These are phyloP conservation scores for Pangasius djambal DNA, from an alignment of 2,797 vertebrate genomes.

Conservation along the genomic window DNA sequence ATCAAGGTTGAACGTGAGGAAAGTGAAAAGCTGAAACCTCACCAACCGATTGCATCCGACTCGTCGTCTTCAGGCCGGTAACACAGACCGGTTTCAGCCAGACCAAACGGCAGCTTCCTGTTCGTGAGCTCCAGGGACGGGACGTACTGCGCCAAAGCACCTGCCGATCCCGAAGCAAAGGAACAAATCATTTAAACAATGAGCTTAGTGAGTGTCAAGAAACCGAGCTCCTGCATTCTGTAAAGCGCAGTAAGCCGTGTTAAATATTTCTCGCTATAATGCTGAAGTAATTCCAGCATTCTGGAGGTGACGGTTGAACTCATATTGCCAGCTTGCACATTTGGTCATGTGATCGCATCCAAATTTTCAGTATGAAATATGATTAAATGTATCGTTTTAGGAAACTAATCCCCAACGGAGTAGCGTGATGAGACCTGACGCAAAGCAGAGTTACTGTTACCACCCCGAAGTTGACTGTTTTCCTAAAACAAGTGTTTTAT, in stretches of 20 bases:
- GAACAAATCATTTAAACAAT: not conserved
- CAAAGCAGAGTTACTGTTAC: not conserved
- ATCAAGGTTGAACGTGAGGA: not conserved
- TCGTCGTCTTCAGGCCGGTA: slow-evolving; percentile 71
- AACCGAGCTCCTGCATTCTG: too few species aligned
- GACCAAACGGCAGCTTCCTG: slow-evolving; percentile 87
- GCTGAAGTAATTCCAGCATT: not conserved
- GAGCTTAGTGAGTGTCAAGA: not conserved
- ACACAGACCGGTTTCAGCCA: slow-evolving; percentile 88
- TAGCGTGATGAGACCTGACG: not conserved
- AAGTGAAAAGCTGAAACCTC: slow-evolving; percentile 59
- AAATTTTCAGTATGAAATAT: not conserved
- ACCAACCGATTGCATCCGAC: slow-evolving; percentile 67
- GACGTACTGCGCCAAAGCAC: slow-evolving; percentile 82
- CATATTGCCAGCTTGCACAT: not conserved
- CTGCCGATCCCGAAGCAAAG: slow-evolving; percentile 65
- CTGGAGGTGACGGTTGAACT: not conserved
- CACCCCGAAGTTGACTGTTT: not conserved
- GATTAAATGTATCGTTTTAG: not conserved
- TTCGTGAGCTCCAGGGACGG: slow-evolving; percentile 83
- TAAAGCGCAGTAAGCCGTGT: not conserved
- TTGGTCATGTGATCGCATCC: not conserved
- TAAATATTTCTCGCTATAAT: not conserved
- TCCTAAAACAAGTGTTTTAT: not conserved
- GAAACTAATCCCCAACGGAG: not conserved